Conservation (phyloP, 2,797 vertebrate genomes). For the Crotalus adamanteus region DNA sequence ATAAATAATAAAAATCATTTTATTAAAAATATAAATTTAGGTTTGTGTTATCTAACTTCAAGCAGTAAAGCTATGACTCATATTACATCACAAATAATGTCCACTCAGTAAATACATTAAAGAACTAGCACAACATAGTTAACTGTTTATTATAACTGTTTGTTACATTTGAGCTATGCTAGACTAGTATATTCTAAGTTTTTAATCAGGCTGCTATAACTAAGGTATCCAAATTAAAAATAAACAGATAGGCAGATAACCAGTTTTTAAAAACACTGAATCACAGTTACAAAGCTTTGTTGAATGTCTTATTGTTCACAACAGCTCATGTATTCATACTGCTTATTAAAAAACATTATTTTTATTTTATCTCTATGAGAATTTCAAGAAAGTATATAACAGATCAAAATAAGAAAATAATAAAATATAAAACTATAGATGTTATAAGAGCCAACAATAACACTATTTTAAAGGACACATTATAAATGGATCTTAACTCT, state of each 20-base stretch:
- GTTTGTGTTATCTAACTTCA: not conserved
- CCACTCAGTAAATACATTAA: slow-evolving; percentile 30
- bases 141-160: slow-evolving; percentile 8
- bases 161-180: slow-evolving; percentile 22
- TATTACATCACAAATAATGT: slow-evolving; percentile 18
- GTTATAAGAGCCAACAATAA: not conserved
- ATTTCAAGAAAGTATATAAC: not conserved
- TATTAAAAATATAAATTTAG: not conserved
- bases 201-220: slow-evolving; percentile 9
- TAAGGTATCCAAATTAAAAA: not conserved
- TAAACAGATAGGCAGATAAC: not conserved
- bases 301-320: not conserved
- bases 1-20: not conserved
- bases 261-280: not conserved
- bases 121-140: not conserved
- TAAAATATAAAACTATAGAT: not conserved
- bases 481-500: not conserved
- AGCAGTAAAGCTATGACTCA: not conserved
- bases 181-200: slow-evolving; percentile 26
- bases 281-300: not conserved
- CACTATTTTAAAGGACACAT: not conserved
- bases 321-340: not conserved
- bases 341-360: not conserved
- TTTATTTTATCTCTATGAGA: not conserved
- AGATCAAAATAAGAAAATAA: not conserved